Evolutionary conservation across 2,113 vertebrate species (phyloP), one percentile per base, ranked within the genome.

Genomic region (Pachycephala philippinensis): DNA sequence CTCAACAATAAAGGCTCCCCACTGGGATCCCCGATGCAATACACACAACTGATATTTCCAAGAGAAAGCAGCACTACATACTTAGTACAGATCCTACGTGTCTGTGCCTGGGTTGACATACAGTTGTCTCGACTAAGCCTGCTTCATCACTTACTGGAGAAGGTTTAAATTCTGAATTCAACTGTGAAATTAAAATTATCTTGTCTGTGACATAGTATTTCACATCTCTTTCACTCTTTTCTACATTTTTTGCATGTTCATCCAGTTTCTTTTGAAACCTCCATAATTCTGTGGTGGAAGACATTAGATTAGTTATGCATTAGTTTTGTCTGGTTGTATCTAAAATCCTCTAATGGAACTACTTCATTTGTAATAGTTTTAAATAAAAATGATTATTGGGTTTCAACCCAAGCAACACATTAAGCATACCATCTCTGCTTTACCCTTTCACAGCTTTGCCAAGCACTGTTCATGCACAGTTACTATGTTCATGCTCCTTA

Each of bases 71-170:
- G 3, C 8, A 57, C 47, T 57, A 26, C 19, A 11, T 27, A 4
- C 8, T 57, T 21, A 19, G 22, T 27, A 30, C 7, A 75, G 33
- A 50, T 40, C 50, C 28, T 22, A 9, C 21, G 2, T 22, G 23
- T 54, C 39, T 57, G 37, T 13, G 6, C n/a, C 42, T 31, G 1
- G 27, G 30, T 45, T 77, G 64, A 28, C 26, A 19, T 37, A 24
- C 0, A 64, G 26, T 7, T 17, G 0, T 57, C 40, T 11, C 26
- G 16, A 47, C 57, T 4, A 2, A 52, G 6, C 14, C 45, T 35
- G 24, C 35, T 84, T 93, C 35, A 39, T 49, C 31, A 27, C 21
- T 66, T 65, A 30, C 28, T 53, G 35, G 9, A 89, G 14, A 61
- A 89, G 6, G 4, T 26, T 89, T 37, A 63, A 52, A 60, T 86